Evolutionary conservation across 2,888 invertebrate species (phyloP), one percentile per base, ranked within the genome.

Genomic region (Lysandra coridon): DNA sequence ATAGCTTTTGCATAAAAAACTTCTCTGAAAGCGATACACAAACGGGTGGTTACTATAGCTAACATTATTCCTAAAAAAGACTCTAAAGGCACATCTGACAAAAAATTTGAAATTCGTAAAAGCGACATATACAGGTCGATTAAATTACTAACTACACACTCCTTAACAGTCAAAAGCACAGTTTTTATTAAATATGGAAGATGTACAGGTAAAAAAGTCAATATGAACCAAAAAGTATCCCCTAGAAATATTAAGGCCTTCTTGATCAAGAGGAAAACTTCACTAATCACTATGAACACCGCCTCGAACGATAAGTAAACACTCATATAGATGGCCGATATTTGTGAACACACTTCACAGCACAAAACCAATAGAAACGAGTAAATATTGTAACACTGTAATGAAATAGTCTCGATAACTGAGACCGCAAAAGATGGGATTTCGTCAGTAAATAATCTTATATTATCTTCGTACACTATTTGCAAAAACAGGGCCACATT

Each of bases 81-180:
- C 83, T 94, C 89, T 80, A 94, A 88, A 85, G 94, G 94, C 85
- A 94, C 92, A 89, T 94, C 94, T 77, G 93, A 91, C 80, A 94
- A 85, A 85, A 90, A 94, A 83, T 93, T 92, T 12, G 93, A 92
- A 80, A 93, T 86, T 81, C 86, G 88, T 80, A 94, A 86, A 81
- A 94, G 86, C 64, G 84, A 84, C 89, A 89, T 88, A 80, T 94
- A 93, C 0, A 84, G 85, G 83, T 91, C 88, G 60, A 92, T 85
- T 73, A 88, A 81, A 73, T 82, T 78, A 75, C 82, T 84, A 14
- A 88, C 79, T 57, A 89, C 69, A 53, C 84, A 73, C 77, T 88
- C 86, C 40, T 83, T 85, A 17, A 90, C 79, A 83, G 85, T 85
- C 64, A 82, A 87, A 6, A 87, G 84, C 62, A 88, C 80, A 78